Conservation (phyloP, 2,888 invertebrate genomes). For the Hydrotaea cyrtoneurina region DNA sequence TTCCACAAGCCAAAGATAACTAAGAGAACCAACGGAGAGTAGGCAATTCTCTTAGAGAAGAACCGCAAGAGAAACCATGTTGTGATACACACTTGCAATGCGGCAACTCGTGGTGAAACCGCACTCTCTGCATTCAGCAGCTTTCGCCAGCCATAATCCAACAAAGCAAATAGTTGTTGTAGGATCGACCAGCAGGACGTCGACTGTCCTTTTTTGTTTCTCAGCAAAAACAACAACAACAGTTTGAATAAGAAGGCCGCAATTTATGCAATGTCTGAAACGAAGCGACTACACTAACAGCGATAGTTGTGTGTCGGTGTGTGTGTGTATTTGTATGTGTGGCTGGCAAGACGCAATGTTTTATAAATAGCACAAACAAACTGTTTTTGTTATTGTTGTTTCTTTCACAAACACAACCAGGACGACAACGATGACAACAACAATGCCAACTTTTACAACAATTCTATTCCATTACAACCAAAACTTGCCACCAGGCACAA, state of each 20-base stretch:
- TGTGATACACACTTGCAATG: neutral
- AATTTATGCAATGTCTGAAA: conserved; percentile 41
- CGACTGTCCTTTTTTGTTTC: too few relatives aligned
- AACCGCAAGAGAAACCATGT: neutral
- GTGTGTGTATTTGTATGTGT: neutral
- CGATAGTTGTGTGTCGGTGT: neutral
- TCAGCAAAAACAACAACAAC: conserved; percentile 31
- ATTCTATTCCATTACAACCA: neutral
- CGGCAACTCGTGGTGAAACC: conserved; percentile 15
- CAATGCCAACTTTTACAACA: neutral
- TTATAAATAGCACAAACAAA: conserved; percentile 18
- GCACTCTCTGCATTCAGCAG: neutral
- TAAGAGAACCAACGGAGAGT: neutral
- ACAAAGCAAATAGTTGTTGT: neutral
- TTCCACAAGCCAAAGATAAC: neutral
- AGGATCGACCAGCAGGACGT: neutral
- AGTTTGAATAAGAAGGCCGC: conserved; percentile 43
- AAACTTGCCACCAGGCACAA: neutral
- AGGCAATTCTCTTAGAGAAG: neutral
- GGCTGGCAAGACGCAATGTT: neutral
- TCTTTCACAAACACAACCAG: neutral
- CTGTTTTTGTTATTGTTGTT: neutral
- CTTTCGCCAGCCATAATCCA: too few relatives aligned
- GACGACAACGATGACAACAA: neutral
- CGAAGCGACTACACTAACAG: neutral